These are phyloP conservation scores for Palythoa heliodiscus DNA, from an alignment of 92 coral and sea anemone genomes.

Conservation along the genomic window DNA sequence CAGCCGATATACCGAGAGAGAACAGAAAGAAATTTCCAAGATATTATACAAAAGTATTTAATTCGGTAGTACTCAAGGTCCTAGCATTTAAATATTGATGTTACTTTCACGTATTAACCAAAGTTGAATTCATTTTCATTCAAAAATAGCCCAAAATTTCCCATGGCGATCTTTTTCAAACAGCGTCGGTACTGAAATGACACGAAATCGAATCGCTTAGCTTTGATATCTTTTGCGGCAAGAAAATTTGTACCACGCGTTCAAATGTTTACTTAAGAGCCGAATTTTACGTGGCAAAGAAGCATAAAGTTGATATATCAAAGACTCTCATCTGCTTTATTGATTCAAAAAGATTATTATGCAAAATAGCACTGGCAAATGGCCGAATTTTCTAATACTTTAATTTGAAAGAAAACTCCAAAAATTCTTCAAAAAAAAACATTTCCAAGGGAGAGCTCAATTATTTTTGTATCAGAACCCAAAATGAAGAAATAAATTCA, in stretches of 20 bases:
- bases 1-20: not conserved
- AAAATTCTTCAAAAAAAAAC: not conserved
- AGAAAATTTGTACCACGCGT: too few species aligned
- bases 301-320: constrained; percentile 16
- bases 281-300: not conserved
- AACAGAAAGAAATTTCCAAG: not conserved
- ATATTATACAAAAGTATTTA: too few species aligned
- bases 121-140: not conserved
- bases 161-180: not conserved
- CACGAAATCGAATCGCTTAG: not conserved
- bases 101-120: not conserved
- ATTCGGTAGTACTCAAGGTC: too few species aligned
- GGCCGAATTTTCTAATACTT: constrained; percentile 16
- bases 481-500: not conserved
- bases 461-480: not conserved
- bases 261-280: not conserved
- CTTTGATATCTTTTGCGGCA: not conserved
- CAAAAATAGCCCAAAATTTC: not conserved
- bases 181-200: not conserved
- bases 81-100: not conserved
- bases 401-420: not conserved
- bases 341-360: not conserved
- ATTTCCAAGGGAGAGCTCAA: not conserved
- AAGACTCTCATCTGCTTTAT: constrained; percentile 4
- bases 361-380: constrained; percentile 10